Percentiles rank a stretch among this genome's conserved stretches.
phyloP scores from a whole-genome alignment of 2,113 vertebrate genomes.

The Cynopterus brachyotis region DNA sequence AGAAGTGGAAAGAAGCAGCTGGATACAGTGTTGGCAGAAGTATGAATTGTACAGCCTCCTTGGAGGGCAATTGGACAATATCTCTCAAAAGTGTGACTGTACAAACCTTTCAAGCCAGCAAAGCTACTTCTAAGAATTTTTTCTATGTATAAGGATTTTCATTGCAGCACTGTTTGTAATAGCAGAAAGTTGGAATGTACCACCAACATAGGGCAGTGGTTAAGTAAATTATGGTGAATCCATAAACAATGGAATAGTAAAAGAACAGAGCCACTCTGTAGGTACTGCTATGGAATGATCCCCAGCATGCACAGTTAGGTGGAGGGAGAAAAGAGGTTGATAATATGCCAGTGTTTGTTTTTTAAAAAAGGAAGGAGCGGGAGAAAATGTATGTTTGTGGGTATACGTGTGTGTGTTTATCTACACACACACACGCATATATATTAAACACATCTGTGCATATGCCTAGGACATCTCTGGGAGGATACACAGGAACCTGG shows the following conservation, averaged over 20 bases:
- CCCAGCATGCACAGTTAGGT: neutral
- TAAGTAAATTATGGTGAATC: neutral
- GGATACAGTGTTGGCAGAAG: neutral
- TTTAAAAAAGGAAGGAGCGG: neutral
- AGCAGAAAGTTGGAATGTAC: neutral
- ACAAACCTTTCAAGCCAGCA: neutral
- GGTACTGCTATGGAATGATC: neutral
- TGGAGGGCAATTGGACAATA: accelerated
- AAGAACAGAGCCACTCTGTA: neutral
- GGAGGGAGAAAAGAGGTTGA: neutral
- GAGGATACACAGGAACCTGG: neutral
- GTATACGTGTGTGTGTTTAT: neutral
- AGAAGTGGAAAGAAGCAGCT: neutral
- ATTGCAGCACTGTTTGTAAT: neutral
- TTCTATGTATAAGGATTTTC: neutral
- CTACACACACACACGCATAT: neutral
- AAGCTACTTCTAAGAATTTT: neutral
- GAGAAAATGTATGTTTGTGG: neutral
- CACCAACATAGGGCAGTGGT: neutral
- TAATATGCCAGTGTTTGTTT: neutral
- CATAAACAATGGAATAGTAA: neutral
- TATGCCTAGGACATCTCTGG: neutral
- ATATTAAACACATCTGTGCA: neutral
- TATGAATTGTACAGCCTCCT: accelerated
- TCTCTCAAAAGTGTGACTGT: neutral